A percentile compares a stretch with the other conserved stretches of the same genome.
Conservation (phyloP, 2,797 vertebrate genomes). For the Mormyrus hasselquistii region DNA sequence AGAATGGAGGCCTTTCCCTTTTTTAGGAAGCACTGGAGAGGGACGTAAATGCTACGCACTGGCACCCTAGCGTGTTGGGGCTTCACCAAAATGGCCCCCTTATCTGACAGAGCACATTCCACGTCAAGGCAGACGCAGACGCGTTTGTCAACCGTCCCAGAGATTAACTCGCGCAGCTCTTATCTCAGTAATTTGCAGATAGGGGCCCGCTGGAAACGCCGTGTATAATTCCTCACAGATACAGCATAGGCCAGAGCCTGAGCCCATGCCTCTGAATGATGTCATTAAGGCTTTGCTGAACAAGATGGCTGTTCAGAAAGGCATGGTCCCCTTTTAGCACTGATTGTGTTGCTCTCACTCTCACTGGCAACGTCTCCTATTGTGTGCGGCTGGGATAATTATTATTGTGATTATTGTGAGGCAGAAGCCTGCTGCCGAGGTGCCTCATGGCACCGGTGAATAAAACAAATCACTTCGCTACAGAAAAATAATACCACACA, state of each 20-base stretch:
- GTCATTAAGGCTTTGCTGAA: background rate
- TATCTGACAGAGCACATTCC: conserved; percentile 53
- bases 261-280: background rate
- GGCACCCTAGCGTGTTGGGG: conserved; percentile 42
- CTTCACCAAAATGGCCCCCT: conserved; percentile 35
- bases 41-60: conserved; percentile 7
- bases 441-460: background rate
- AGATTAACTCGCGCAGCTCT: conserved; percentile 44
- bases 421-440: background rate
- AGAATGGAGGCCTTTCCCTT: background rate
- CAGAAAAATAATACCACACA: background rate
- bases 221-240: conserved; percentile 25
- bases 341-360: background rate
- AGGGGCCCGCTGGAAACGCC: conserved; percentile 26
- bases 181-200: conserved; percentile 50
- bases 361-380: background rate
- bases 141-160: conserved; percentile 39
- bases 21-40: conserved; percentile 46
- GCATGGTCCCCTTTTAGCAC: background rate
- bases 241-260: background rate
- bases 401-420: background rate
- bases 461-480: background rate
- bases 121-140: conserved; percentile 37
- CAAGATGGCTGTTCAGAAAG: background rate
- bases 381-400: background rate